Base-by-base conservation (phyloP, 2,888 invertebrate genomes). In the Oscheius sp. region DNA sequence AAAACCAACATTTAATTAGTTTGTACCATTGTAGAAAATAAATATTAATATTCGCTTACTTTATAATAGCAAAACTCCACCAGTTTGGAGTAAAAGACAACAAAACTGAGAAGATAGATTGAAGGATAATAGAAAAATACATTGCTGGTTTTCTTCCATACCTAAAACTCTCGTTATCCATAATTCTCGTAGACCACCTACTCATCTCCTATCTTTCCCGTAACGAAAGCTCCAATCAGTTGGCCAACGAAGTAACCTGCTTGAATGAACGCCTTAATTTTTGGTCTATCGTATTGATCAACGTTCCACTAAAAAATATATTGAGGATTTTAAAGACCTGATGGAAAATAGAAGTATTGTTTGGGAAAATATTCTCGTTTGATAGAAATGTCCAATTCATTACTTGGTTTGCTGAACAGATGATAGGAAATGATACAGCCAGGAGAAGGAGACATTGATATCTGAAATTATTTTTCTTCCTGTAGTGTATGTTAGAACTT, bases 351-450 rank as follows among this genome's bases (percentile, higher is more conserved):
- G 54, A 54, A 2, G 54, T 20, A 14, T 54, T 33, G 1, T 22
- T 22, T 17, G 54, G 54, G 20, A 20, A 54, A 33, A 54, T 54
- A 6, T n/a, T n/a, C 17, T 54, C 54, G 20, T 32, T 33, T 2
- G 54, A n/a, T 12, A 54, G 33, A 33, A 54, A 54, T 4, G 33
- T 54, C 54, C 54, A 54, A 33, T 20, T 54, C 54, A 54, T 54
- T 4, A n/a, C 54, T 20, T 54, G 54, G 12, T 33, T 14, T 17
- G 54, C 54, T 3, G 36, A 32, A 33, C 54, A 54, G 8, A 54
- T 12, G 33, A 54, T 54, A 1, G 54, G 54, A 32, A 36, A 32
- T 8, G 33, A 33, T 32, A 33, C 32, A 12, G 36, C 2, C 20
- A 54, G 8, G 20, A 54, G n/a, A 2, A 54, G 17, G 2, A 32